These are phyloP conservation scores for Pangasianodon hypophthalmus DNA, from an alignment of 2,113 vertebrate species.

Conservation along the genomic window DNA sequence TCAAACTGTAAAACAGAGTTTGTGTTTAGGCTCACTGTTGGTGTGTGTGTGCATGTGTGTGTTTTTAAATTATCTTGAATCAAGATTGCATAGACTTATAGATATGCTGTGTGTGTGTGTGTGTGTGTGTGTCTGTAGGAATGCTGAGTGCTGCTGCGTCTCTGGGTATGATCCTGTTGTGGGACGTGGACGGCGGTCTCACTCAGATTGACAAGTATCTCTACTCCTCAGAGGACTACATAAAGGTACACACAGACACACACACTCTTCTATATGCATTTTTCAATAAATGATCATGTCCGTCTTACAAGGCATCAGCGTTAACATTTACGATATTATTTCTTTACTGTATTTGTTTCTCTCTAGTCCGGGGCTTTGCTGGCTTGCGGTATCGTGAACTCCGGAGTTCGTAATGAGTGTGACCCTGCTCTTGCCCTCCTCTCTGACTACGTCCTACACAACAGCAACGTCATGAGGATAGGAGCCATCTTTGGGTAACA, in stretches of 20 bases:
- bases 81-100: background rate
- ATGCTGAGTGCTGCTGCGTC: slow-evolving; percentile 98
- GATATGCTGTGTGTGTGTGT: background rate
- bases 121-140: slow-evolving; percentile 68
- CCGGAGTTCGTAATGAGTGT: slow-evolving; percentile 95
- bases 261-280: background rate
- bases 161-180: slow-evolving; percentile 92
- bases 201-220: slow-evolving; percentile 98
- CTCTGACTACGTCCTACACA: slow-evolving; percentile 96
- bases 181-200: slow-evolving; percentile 96
- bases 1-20: background rate
- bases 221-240: slow-evolving; percentile 98
- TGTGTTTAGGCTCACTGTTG: too few relatives aligned
- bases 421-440: slow-evolving; percentile 94
- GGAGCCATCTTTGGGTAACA: slow-evolving; percentile 97
- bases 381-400: slow-evolving; percentile 97
- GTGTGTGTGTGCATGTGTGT: background rate
- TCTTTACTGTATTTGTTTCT: background rate
- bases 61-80: background rate
- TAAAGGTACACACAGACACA: slow-evolving; percentile 80
- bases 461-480: slow-evolving; percentile 97
- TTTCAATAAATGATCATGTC: background rate
- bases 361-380: slow-evolving; percentile 91
- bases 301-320: background rate
- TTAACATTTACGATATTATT: background rate